Conservation (phyloP, 2,888 invertebrate genomes). For the Drosophila histrio region DNA sequence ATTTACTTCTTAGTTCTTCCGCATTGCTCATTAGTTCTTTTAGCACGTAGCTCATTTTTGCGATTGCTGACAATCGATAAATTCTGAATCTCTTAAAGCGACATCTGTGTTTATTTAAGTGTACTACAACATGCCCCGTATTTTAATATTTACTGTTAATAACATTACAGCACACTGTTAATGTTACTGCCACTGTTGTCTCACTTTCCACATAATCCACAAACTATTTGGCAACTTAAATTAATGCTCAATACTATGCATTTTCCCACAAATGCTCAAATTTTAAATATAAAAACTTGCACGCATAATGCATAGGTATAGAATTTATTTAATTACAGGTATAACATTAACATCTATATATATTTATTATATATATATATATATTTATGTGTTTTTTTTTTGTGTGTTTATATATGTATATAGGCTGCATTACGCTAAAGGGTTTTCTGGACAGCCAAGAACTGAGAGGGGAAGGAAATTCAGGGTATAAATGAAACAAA, state of each 20-base stretch:
- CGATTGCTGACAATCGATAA: background rate
- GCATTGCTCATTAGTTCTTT: too few relatives aligned
- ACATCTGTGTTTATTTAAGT: too few relatives aligned
- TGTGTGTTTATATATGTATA: constrained; percentile 34
- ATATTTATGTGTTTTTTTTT: constrained; percentile 17
- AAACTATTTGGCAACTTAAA: background rate
- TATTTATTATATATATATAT: constrained; percentile 60
- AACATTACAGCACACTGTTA: too few relatives aligned
- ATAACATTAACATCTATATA: constrained; percentile 78
- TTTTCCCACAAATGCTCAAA: background rate
- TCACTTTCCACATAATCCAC: too few relatives aligned
- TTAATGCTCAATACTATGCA: background rate
- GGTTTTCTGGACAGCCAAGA: constrained; percentile 52
- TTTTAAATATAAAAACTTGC: constrained; percentile 22
- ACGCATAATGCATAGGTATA: constrained; percentile 68
- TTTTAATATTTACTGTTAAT: too few relatives aligned
- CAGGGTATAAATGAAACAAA: constrained; percentile 38
- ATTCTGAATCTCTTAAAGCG: background rate
- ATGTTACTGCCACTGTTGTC: too few relatives aligned
- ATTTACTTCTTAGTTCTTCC: too few relatives aligned
- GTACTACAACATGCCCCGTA: too few relatives aligned
- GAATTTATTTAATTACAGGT: constrained; percentile 76
- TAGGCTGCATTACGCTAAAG: constrained; percentile 72
- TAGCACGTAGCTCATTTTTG: too few relatives aligned
- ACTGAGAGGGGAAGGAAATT: constrained; percentile 9